Percentiles rank a stretch among this genome's conserved stretches.
Conservation (phyloP, 2,888 invertebrate genomes). For the Gonocerus acuteangulatus region DNA sequence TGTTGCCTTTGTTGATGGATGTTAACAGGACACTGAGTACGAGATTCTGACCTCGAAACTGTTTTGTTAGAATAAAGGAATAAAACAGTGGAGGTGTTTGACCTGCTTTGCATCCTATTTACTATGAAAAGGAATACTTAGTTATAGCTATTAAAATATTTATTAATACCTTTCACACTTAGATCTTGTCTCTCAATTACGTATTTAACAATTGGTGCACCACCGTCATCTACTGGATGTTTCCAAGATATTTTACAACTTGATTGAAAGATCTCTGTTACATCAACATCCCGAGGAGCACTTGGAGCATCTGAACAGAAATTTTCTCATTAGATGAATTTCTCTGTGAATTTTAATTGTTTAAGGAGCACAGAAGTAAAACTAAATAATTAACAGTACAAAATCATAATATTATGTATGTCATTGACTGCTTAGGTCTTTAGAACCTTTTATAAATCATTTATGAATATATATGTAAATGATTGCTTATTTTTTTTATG, state of each 20-base stretch:
- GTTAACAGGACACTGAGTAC: no score
- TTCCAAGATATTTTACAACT: slow-evolving; percentile 84
- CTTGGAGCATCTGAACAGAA: slow-evolving; percentile 68
- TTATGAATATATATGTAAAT: no score
- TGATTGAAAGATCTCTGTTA: slow-evolving; percentile 78
- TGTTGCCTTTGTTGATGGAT: no score
- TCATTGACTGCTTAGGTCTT: no score
- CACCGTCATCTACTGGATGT: slow-evolving; percentile 79
- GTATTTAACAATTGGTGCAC: slow-evolving; percentile 75
- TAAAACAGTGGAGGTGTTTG: no score
- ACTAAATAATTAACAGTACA: not conserved
- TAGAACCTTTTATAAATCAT: no score
- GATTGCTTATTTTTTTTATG: no score
- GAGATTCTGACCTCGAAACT: no score
- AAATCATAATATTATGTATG: not conserved
- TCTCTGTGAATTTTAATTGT: not conserved
- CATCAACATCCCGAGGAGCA: slow-evolving; percentile 74
- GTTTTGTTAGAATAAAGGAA: no score
- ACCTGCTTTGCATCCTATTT: no score
- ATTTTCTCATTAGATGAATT: not conserved
- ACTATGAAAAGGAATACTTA: no score
- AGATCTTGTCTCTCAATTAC: slow-evolving; percentile 70
- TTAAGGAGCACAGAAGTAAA: not conserved
- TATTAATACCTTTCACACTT: slow-evolving; percentile 46
- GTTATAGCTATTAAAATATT: not conserved